phyloP scores from a whole-genome alignment of 2,113 vertebrate genomes.

The Coracopsis vasa region DNA sequence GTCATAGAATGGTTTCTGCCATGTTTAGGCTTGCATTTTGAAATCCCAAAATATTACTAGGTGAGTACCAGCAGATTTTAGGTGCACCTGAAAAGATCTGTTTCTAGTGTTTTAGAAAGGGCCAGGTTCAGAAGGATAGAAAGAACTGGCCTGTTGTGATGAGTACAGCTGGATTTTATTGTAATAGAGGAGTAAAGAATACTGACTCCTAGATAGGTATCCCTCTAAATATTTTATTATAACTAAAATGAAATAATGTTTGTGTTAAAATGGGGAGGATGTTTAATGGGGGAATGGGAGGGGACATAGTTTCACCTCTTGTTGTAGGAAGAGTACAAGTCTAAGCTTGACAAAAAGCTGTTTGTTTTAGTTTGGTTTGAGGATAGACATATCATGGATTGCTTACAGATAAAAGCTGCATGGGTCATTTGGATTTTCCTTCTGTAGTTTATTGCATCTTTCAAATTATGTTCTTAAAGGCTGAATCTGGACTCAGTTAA shows the following conservation, averaged over 20 bases:
- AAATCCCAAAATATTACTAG: background rate
- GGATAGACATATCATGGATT: background rate
- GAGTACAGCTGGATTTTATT: background rate
- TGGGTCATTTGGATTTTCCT: background rate
- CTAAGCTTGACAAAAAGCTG: background rate
- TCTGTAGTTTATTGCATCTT: background rate
- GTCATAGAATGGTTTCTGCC: background rate
- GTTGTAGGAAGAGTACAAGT: background rate
- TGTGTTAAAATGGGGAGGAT: background rate
- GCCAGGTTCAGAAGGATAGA: background rate
- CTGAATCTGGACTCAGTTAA: background rate
- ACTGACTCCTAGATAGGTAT: background rate
- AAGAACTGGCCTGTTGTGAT: background rate
- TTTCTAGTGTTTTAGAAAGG: background rate
- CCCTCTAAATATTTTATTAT: background rate
- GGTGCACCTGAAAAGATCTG: background rate
- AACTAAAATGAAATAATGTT: background rate
- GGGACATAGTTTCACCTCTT: background rate
- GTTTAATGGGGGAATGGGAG: background rate
- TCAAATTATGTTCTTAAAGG: background rate
- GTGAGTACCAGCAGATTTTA: background rate
- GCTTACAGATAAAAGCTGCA: background rate
- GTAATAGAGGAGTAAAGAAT: background rate
- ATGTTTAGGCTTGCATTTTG: background rate
- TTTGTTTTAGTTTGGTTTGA: background rate